Percentiles rank a stretch among this genome's conserved stretches.
phyloP scores from a whole-genome alignment of 2,888 invertebrate genomes.

The Cotesia congregata region DNA sequence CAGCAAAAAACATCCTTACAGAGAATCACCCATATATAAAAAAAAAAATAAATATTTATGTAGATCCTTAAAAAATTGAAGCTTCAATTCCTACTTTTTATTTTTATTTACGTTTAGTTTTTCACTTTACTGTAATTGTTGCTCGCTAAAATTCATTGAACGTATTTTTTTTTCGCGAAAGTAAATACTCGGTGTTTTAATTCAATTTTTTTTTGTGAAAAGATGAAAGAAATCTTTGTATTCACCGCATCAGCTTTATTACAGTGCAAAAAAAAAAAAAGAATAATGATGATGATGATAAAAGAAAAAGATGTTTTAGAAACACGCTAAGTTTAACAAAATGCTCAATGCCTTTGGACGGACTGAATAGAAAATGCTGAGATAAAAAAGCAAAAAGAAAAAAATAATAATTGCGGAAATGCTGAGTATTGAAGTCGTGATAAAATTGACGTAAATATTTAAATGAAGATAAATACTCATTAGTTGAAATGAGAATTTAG shows the following conservation, averaged over 20 bases:
- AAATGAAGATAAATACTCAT: slow-evolving; percentile 7
- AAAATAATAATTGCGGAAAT: not conserved
- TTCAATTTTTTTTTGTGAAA: not conserved
- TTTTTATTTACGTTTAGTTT: not conserved
- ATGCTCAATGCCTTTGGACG: not conserved
- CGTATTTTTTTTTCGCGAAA: not conserved
- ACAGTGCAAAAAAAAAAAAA: not conserved
- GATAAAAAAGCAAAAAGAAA: not conserved
- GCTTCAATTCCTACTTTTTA: no score
- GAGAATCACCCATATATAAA: no score
- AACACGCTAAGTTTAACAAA: slow-evolving; percentile 1
- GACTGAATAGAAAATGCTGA: not conserved
- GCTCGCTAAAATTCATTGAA: no score
- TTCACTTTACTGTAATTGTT: not conserved
- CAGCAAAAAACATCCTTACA: no score
- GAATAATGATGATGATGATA: not conserved
- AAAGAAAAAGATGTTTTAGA: not conserved
- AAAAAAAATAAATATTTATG: no score
- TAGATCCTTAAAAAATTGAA: no score
- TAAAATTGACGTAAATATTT: slow-evolving; percentile 1
- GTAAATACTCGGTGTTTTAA: not conserved
- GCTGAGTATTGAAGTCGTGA: not conserved
- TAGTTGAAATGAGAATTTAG: not conserved
- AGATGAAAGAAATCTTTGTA: not conserved
- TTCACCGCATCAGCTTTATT: not conserved